Conservation (phyloP, 2,888 invertebrate genomes). For the Tachystola acroxantha region DNA sequence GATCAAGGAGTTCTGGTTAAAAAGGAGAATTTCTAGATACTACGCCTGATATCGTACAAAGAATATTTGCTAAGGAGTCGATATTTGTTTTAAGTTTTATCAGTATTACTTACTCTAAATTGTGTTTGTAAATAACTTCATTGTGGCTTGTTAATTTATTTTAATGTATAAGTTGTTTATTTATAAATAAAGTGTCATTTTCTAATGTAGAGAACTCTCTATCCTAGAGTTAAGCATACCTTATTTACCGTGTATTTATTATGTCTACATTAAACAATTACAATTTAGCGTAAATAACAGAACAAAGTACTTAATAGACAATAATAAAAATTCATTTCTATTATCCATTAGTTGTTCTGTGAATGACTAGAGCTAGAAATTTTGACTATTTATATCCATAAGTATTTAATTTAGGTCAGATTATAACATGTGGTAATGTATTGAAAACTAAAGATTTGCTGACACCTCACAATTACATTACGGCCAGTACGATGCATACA, state of each 20-base stretch:
- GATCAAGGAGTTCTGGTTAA: slow-evolving; percentile 90
- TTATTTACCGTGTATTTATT: too few species aligned
- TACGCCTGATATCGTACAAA: slow-evolving; percentile 50
- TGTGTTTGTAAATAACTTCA: slow-evolving; percentile 8
- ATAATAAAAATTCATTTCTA: too few species aligned
- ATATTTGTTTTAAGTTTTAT: slow-evolving; percentile 6
- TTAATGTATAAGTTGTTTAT: neutral
- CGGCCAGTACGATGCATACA: slow-evolving; percentile 12
- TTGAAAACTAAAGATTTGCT: slow-evolving; percentile 8
- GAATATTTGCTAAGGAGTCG: neutral
- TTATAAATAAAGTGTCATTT: too few species aligned
- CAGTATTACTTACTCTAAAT: slow-evolving; percentile 29
- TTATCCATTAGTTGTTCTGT: too few species aligned
- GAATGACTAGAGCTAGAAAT: too few species aligned
- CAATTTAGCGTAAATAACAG: too few species aligned
- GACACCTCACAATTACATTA: slow-evolving; percentile 5
- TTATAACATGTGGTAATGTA: slow-evolving; percentile 1
- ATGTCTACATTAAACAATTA: too few species aligned
- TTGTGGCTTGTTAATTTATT: slow-evolving; percentile 3
- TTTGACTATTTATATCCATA: too few species aligned
- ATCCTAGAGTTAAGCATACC: too few species aligned
- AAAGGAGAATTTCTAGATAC: slow-evolving; percentile 68
- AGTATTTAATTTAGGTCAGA: slow-evolving; percentile 7
- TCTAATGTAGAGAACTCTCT: too few species aligned
- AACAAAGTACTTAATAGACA: too few species aligned